These are phyloP conservation scores for Melanchra persicariae DNA, from an alignment of 2,888 invertebrate species.

Conservation along the genomic window DNA sequence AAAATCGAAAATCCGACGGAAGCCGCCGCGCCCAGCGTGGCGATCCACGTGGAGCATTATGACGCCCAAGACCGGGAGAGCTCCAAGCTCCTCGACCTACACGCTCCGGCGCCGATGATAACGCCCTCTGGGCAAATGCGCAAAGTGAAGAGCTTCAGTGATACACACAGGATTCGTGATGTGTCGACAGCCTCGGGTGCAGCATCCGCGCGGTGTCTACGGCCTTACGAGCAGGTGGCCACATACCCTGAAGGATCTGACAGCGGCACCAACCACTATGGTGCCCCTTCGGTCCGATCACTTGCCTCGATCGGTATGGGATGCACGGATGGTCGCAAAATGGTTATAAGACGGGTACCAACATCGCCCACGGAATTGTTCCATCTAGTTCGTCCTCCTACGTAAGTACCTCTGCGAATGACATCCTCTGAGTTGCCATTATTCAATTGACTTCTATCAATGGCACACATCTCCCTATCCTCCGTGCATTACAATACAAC, in stretches of 20 bases:
- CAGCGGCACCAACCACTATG: conserved; percentile 91
- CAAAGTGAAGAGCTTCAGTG: conserved; percentile 89
- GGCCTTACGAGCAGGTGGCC: conserved; percentile 88
- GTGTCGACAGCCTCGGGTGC: conserved; percentile 85
- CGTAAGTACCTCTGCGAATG: conserved; percentile 91
- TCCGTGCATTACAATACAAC: conserved; percentile 37
- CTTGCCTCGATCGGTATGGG: conserved; percentile 97
- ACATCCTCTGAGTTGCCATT: conserved; percentile 85
- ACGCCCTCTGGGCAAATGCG: conserved; percentile 89
- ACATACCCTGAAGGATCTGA: conserved; percentile 91
- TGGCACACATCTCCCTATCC: conserved; percentile 64
- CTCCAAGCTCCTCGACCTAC: conserved; percentile 83
- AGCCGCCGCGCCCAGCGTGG: conserved; percentile 86
- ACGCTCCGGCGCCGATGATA: conserved; percentile 80
- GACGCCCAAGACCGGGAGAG: conserved; percentile 83
- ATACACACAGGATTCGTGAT: conserved; percentile 88
- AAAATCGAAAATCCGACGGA: conserved; percentile 85
- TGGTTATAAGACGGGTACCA: conserved; percentile 96
- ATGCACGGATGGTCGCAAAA: conserved; percentile 96
- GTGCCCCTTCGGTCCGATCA: conserved; percentile 93
- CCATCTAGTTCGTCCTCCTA: conserved; percentile 96
- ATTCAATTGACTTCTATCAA: conserved; percentile 85
- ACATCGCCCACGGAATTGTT: conserved; percentile 96
- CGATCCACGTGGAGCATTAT: conserved; percentile 86
- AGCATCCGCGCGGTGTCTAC: conserved; percentile 86